A percentile compares a stretch with the other conserved stretches of the same genome.
Evolutionary conservation across 2,797 vertebrate species (phyloP).

Genomic region (Pseudomugil gertrudae): DNA sequence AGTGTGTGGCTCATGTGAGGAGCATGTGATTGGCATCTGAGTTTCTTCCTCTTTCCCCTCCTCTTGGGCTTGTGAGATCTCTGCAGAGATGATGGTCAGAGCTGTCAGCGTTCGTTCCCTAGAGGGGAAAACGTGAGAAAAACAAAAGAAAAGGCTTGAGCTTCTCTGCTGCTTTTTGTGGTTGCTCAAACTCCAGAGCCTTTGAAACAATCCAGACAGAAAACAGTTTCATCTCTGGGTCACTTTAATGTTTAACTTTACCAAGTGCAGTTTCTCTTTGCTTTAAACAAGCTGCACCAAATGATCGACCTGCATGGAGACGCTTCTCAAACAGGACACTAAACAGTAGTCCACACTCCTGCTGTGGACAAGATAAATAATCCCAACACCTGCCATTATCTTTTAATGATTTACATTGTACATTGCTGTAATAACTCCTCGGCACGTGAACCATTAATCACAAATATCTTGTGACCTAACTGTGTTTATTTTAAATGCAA

Average conservation of each 20-base stretch:
- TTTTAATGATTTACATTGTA: not conserved
- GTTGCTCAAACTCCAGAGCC: too few species aligned
- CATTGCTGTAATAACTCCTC: not conserved
- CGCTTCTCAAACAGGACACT: not conserved
- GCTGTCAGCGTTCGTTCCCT: slow-evolving; percentile 76
- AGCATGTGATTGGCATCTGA: slow-evolving; percentile 9
- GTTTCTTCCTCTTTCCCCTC: slow-evolving; percentile 36
- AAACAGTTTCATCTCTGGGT: not conserved
- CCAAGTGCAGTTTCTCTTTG: not conserved
- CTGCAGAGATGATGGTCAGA: slow-evolving; percentile 74
- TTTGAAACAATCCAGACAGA: too few species aligned
- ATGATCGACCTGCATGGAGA: not conserved
- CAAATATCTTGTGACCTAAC: slow-evolving; percentile 4
- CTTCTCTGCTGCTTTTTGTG: not conserved
- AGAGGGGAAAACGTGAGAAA: slow-evolving; percentile 23
- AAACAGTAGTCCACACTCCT: not conserved
- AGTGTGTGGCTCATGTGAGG: slow-evolving; percentile 40
- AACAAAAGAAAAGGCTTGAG: not conserved
- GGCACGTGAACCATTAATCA: slow-evolving; percentile 4
- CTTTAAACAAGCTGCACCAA: not conserved
- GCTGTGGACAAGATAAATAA: not conserved
- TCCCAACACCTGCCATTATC: not conserved
- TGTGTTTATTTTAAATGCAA: slow-evolving; percentile 4
- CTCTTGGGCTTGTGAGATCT: slow-evolving; percentile 49
- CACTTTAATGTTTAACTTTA: not conserved